These are phyloP conservation scores for Papilio glaucus DNA, from an alignment of 1,140 invertebrate genomes.

Conservation along the genomic window DNA sequence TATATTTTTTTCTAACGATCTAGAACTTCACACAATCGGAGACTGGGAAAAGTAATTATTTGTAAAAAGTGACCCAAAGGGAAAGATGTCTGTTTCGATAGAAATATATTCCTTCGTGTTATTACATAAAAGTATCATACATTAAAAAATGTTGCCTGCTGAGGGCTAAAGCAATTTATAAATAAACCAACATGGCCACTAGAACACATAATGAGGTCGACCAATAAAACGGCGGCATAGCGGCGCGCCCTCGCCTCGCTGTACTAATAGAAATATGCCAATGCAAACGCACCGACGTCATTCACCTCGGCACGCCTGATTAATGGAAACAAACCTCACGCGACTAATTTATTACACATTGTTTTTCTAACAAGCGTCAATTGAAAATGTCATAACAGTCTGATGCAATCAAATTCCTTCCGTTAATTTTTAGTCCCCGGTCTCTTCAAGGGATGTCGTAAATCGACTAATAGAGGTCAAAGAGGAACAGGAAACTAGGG, in stretches of 20 bases:
- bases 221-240: conserved; percentile 26
- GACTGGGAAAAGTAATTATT: not conserved
- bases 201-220: conserved; percentile 22
- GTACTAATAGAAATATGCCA: not conserved
- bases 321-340: conserved; percentile 7
- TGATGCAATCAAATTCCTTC: conserved; percentile 1
- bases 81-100: not conserved
- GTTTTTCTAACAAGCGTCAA: conserved; percentile 19
- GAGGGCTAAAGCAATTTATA: conserved; percentile 23
- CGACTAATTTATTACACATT: conserved; percentile 5
- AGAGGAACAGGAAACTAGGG: not conserved
- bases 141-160: not conserved
- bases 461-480: not conserved
- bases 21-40: too few relatives aligned
- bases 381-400: conserved; percentile 2
- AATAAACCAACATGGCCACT: conserved; percentile 26
- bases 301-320: conserved; percentile 31
- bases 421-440: not conserved
- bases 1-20: too few relatives aligned
- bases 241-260: conserved; percentile 15
- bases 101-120: not conserved
- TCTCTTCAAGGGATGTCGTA: not conserved
- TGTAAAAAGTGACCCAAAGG: not conserved
- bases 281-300: conserved; percentile 29
- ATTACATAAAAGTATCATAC: not conserved